Evolutionary conservation across 2,113 vertebrate genomes (phyloP).

Genomic region (Phrynosoma blainvillii): DNA sequence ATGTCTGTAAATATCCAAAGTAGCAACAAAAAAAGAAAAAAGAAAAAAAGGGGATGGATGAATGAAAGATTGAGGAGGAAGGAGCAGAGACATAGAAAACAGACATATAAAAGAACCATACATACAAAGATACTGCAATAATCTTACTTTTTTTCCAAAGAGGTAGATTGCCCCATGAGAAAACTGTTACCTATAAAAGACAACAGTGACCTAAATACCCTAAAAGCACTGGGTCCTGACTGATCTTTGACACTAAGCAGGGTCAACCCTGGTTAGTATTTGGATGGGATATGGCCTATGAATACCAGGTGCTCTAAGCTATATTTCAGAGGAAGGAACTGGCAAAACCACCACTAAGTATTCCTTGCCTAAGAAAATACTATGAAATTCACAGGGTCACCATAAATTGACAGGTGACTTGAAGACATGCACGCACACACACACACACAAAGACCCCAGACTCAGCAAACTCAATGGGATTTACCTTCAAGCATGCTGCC

Average conservation of each 20-base stretch:
- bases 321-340: too few species aligned
- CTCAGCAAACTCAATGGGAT: background rate
- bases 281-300: too few species aligned
- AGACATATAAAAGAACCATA: background rate
- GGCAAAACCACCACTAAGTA: too few species aligned
- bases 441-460: background rate
- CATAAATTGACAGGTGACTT: too few species aligned
- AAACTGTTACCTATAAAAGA: background rate
- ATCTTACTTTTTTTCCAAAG: background rate
- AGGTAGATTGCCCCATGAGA: background rate
- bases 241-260: too few species aligned
- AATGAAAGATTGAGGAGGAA: background rate
- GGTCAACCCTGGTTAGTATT: too few species aligned
- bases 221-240: too few species aligned
- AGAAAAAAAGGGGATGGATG: background rate
- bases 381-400: too few species aligned
- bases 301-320: too few species aligned
- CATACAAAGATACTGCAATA: background rate
- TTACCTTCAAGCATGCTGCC: background rate
- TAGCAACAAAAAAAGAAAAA: background rate
- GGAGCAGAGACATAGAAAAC: background rate
- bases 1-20: background rate
- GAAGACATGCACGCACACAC: too few species aligned
- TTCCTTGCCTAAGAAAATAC: too few species aligned
- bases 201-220: background rate